These are phyloP conservation scores for Melieria omissa DNA, from an alignment of 2,888 invertebrate genomes.

Conservation along the genomic window DNA sequence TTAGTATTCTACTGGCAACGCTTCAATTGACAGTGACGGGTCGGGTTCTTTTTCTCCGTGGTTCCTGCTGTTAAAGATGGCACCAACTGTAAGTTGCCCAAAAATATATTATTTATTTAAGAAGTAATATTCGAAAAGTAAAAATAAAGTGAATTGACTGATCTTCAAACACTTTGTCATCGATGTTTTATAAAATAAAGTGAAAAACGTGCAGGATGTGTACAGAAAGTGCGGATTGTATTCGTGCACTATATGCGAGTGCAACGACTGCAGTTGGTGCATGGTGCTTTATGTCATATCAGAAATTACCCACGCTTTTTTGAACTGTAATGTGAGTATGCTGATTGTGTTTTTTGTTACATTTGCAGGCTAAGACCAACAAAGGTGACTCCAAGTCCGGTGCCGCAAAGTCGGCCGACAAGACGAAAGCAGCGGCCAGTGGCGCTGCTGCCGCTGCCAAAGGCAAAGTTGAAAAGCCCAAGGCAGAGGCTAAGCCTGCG, in stretches of 20 bases:
- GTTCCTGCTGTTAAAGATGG: constrained; percentile 64
- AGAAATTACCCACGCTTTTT: background rate
- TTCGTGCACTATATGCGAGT: background rate
- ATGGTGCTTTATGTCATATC: no score
- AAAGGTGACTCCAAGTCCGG: constrained; percentile 63
- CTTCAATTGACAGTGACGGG: constrained; percentile 39
- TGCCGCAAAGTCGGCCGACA: constrained; percentile 63
- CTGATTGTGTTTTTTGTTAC: constrained; percentile 21
- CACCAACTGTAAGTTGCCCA: constrained; percentile 65
- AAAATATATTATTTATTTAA: constrained; percentile 40
- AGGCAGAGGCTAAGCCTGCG: constrained; percentile 62
- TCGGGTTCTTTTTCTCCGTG: constrained; percentile 63
- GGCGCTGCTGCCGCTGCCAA: constrained; percentile 57
- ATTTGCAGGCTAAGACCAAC: constrained; percentile 61
- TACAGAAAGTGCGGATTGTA: constrained; percentile 3
- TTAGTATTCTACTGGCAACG: constrained; percentile 19
- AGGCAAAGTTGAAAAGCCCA: constrained; percentile 65
- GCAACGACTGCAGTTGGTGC: background rate
- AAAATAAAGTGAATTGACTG: background rate
- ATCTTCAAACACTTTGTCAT: no score
- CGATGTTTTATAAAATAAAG: background rate
- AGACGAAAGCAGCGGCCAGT: constrained; percentile 56
- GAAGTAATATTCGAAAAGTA: background rate
- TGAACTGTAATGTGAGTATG: background rate
- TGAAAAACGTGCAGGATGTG: background rate